phyloP scores from a whole-genome alignment of 2,113 vertebrate genomes.

The Amphilophus citrinellus region DNA sequence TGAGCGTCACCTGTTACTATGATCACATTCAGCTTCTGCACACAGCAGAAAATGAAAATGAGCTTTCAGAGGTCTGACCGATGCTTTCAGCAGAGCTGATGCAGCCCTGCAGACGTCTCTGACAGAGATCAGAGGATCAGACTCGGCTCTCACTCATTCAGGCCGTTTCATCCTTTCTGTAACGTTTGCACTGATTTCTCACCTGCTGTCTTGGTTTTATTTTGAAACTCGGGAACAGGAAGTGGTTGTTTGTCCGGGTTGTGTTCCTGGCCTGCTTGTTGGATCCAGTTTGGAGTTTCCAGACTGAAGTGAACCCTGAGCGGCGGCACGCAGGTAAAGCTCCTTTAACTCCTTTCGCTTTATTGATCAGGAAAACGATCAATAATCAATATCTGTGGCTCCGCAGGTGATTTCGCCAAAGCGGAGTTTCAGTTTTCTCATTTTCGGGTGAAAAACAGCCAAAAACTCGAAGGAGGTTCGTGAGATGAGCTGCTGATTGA shows the following conservation, averaged over 20 bases:
- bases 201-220: background rate
- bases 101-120: too few species aligned
- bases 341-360: background rate
- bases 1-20: too few species aligned
- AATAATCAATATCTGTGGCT: background rate
- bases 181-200: background rate
- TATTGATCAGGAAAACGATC: too few species aligned
- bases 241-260: background rate
- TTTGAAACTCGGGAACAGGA: conserved; percentile 36
- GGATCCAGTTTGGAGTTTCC: background rate
- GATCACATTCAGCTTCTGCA: too few species aligned
- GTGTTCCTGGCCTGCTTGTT: background rate
- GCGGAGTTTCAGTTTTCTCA: background rate
- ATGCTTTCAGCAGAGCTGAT: too few species aligned
- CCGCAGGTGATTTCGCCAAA: background rate
- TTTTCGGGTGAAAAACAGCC: background rate
- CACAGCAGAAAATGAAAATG: too few species aligned
- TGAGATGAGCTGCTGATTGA: background rate
- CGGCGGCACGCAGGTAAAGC: conserved; percentile 29
- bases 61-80: too few species aligned
- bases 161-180: too few species aligned
- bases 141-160: too few species aligned
- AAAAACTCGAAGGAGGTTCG: background rate
- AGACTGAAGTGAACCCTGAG: background rate
- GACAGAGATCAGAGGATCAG: too few species aligned